A percentile compares a stretch with the other conserved stretches of the same genome.
Conservation (phyloP, 2,888 invertebrate species). For the Phania funesta region DNA sequence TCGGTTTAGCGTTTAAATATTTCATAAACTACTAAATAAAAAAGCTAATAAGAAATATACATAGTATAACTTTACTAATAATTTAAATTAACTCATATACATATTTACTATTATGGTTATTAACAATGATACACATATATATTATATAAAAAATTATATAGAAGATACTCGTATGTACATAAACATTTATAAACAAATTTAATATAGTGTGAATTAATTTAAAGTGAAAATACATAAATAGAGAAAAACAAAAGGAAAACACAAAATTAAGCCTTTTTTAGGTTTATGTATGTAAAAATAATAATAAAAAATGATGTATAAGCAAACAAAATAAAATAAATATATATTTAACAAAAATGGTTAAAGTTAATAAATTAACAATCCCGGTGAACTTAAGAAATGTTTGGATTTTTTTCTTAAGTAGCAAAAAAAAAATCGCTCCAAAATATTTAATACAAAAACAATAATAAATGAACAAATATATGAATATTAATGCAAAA, state of each 20-base stretch:
- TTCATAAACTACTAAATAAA: conserved; percentile 54
- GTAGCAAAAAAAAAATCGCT: conserved; percentile 64
- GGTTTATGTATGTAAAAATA: conserved; percentile 65
- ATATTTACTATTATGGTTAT: conserved; percentile 63
- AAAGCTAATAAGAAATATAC: conserved; percentile 32
- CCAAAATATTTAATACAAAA: conserved; percentile 68
- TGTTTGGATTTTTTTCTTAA: conserved; percentile 69
- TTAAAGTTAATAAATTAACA: conserved; percentile 64
- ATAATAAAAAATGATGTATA: conserved; percentile 57
- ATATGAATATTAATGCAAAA: conserved; percentile 66
- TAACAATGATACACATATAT: conserved; percentile 48
- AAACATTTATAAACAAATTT: conserved; percentile 58
- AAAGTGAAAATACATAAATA: conserved; percentile 47
- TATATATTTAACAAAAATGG: conserved; percentile 50
- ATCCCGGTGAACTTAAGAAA: conserved; percentile 69
- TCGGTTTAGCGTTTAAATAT: conserved; percentile 59
- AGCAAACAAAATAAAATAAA: conserved; percentile 40
- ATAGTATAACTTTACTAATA: conserved; percentile 60
- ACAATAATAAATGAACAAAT: conserved; percentile 56
- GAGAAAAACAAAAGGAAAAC: conserved; percentile 29
- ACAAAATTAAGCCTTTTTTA: conserved; percentile 56
- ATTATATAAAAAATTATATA: conserved; percentile 65
- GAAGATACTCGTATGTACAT: conserved; percentile 66
- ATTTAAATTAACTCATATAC: conserved; percentile 63
- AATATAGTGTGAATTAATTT: conserved; percentile 66